These are phyloP conservation scores for Machimus atricapillus DNA, from an alignment of 2,888 invertebrate species.

Conservation along the genomic window DNA sequence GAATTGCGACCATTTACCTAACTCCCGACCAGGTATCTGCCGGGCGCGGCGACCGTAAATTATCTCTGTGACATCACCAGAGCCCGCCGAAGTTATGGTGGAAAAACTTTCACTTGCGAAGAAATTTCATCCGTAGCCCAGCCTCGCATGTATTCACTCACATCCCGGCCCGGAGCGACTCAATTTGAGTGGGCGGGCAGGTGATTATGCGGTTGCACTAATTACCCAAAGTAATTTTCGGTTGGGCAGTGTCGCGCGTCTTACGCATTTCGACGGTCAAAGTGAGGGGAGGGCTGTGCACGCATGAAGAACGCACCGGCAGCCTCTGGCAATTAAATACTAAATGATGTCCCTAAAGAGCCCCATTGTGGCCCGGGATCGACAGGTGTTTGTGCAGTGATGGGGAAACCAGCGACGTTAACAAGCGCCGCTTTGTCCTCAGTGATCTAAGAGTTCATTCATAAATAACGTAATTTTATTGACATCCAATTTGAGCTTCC, in stretches of 20 bases:
- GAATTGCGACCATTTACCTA: neutral
- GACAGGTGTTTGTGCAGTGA: neutral
- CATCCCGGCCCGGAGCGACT: neutral
- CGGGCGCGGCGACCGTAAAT: neutral
- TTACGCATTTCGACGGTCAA: neutral
- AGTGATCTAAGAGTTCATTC: neutral
- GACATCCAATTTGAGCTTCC: neutral
- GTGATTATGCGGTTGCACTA: neutral
- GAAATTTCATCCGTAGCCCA: neutral
- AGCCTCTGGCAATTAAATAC: neutral
- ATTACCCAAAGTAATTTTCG: neutral
- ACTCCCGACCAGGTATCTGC: neutral
- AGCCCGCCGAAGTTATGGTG: neutral
- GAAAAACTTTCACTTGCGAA: slow-evolving; percentile 11
- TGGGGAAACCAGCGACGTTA: neutral
- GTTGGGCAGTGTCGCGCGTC: neutral
- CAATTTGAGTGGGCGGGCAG: neutral
- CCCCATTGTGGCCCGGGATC: neutral
- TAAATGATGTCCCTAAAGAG: neutral
- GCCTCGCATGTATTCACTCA: neutral
- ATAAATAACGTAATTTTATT: neutral
- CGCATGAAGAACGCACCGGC: neutral
- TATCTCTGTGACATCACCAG: neutral
- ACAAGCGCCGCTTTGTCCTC: neutral
- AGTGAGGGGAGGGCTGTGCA: neutral